Evolutionary conservation across 2,797 vertebrate genomes (phyloP).

Genomic region (Melopsittacus undulatus): DNA sequence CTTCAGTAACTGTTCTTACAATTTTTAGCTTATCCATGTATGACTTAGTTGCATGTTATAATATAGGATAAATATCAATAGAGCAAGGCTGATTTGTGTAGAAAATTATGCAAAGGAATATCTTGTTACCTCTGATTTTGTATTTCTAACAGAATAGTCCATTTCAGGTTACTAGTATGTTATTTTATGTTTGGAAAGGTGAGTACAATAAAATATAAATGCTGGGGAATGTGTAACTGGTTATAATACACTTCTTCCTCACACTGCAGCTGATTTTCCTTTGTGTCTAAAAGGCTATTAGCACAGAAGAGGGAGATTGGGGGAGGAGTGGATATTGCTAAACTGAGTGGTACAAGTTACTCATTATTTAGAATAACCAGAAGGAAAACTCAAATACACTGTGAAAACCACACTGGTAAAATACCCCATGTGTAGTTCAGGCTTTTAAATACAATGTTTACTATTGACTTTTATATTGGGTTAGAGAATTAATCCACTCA

Average conservation of each 20-base stretch:
- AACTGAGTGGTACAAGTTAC: neutral
- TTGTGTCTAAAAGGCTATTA: neutral
- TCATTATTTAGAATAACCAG: conserved; percentile 26
- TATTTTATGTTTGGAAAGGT: neutral
- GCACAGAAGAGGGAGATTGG: neutral
- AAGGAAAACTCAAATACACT: conserved; percentile 28
- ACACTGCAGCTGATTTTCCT: neutral
- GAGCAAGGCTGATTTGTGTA: neutral
- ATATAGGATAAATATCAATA: neutral
- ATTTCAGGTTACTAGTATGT: neutral
- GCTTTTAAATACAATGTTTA: conserved; percentile 6
- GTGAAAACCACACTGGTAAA: neutral
- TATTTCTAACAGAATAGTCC: neutral
- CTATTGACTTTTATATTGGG: neutral
- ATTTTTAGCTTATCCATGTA: neutral
- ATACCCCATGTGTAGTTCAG: neutral
- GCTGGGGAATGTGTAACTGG: neutral
- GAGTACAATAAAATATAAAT: neutral
- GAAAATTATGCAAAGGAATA: neutral
- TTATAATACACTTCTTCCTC: neutral
- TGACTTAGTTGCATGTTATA: neutral
- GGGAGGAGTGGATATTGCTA: neutral
- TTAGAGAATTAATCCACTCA: neutral
- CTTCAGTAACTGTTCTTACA: neutral
- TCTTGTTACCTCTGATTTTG: neutral